A percentile compares a stretch with the other conserved stretches of the same genome.
Conservation (phyloP, 2,113 vertebrate species). For the Bubalus kerabau region DNA sequence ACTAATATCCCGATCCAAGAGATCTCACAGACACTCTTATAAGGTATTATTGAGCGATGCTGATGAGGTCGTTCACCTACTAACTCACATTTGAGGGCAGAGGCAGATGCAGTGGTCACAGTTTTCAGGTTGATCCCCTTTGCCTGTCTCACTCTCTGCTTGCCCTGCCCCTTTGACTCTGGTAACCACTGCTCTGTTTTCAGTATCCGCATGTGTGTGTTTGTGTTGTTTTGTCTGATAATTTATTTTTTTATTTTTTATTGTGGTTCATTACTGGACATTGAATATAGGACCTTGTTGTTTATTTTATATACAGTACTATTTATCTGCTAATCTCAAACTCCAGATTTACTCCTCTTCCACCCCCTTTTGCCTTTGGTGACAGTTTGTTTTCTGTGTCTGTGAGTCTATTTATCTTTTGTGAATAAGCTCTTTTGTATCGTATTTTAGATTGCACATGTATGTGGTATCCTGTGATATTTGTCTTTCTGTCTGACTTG, state of each 20-base stretch:
- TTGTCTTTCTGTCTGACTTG: neutral
- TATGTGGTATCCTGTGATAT: neutral
- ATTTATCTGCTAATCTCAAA: neutral
- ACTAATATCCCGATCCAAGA: neutral
- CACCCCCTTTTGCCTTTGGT: neutral
- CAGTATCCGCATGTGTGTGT: neutral
- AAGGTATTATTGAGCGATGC: neutral
- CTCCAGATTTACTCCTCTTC: neutral
- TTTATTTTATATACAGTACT: neutral
- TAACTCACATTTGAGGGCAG: neutral
- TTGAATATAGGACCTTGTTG: neutral
- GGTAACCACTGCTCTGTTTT: neutral
- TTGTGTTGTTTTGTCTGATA: neutral
- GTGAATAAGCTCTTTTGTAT: neutral
- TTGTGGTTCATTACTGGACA: neutral
- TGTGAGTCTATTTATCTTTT: neutral
- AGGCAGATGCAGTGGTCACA: accelerated
- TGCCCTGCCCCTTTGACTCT: neutral
- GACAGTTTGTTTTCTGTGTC: neutral
- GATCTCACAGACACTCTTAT: neutral
- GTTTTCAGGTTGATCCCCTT: neutral
- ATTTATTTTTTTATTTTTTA: neutral
- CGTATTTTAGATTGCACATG: neutral
- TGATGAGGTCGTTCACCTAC: neutral
- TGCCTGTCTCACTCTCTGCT: too few relatives aligned